phyloP scores from a whole-genome alignment of 2,888 invertebrate species.

The Drosophila sordidula region DNA sequence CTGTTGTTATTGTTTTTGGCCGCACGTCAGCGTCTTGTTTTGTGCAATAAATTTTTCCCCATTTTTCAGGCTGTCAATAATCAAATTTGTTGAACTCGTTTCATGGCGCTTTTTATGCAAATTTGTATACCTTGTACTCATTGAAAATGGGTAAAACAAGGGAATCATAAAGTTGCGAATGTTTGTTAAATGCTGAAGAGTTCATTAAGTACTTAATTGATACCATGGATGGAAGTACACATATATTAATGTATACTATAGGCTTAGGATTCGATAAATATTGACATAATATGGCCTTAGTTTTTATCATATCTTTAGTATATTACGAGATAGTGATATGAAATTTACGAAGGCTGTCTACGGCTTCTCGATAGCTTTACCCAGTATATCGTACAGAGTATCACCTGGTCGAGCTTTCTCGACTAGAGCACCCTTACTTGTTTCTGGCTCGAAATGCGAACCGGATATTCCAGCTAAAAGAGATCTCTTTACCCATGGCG shows the following conservation, averaged over 20 bases:
- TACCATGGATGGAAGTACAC: too few species aligned
- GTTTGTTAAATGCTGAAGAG: not conserved
- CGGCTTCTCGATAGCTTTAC: too few species aligned
- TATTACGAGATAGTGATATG: too few species aligned
- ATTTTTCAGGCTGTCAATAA: constrained; percentile 64
- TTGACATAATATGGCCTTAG: too few species aligned
- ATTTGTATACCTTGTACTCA: constrained; percentile 12
- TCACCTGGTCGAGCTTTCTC: not conserved
- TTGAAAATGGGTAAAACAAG: not conserved
- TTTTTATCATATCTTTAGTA: too few species aligned
- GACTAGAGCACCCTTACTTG: not conserved
- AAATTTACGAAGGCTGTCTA: too few species aligned
- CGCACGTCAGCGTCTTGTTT: constrained; percentile 30
- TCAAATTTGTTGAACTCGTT: constrained; percentile 41
- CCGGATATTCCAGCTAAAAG: constrained; percentile 57
- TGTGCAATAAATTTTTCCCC: constrained; percentile 53
- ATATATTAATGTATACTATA: too few species aligned
- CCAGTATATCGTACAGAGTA: too few species aligned
- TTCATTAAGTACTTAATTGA: too few species aligned
- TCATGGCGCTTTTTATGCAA: constrained; percentile 32
- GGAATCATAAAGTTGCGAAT: not conserved
- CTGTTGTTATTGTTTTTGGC: constrained; percentile 10
- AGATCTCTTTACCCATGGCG: constrained; percentile 21
- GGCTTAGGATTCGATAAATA: too few species aligned
- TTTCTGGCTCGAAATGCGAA: constrained; percentile 35